phyloP scores from a whole-genome alignment of 2,113 vertebrate genomes.

The Boleophthalmus pectinirostris region DNA sequence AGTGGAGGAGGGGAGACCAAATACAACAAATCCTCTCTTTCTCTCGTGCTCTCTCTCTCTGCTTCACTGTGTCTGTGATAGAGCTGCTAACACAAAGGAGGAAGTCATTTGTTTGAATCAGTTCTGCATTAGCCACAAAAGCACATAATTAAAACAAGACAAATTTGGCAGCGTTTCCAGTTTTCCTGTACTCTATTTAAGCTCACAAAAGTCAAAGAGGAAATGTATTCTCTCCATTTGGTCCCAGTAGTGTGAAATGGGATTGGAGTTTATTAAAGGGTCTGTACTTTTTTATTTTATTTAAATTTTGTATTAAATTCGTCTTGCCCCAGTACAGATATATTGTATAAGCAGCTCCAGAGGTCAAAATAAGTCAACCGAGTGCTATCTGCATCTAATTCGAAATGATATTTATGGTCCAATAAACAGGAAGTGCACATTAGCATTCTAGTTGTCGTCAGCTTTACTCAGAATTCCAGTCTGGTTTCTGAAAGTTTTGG shows the following conservation, averaged over 20 bases:
- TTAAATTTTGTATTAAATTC: no score
- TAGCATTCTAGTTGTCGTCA: no score
- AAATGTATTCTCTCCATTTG: not conserved
- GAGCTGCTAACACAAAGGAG: constrained; percentile 2
- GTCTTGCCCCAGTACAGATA: no score
- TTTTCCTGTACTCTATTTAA: constrained; percentile 1
- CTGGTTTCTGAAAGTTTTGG: no score
- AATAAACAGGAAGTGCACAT: no score
- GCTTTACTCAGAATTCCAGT: no score
- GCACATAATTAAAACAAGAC: constrained; percentile 12
- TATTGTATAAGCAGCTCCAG: no score
- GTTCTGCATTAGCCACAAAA: constrained; percentile 12
- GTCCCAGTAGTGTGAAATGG: not conserved
- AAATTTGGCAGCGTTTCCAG: constrained; percentile 3
- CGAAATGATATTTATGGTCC: no score
- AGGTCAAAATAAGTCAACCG: no score
- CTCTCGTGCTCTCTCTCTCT: not conserved
- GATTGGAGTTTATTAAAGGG: not conserved
- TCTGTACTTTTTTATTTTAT: no score
- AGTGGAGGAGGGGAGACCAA: constrained; percentile 28
- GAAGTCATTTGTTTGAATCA: constrained; percentile 14
- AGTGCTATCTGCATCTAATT: no score
- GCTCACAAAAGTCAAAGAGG: constrained; percentile 4
- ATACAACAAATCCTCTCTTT: not conserved
- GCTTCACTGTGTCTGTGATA: not conserved